Conservation (phyloP, 53 echinoderm and acorn worm species). For the Stichopus horrens region DNA sequence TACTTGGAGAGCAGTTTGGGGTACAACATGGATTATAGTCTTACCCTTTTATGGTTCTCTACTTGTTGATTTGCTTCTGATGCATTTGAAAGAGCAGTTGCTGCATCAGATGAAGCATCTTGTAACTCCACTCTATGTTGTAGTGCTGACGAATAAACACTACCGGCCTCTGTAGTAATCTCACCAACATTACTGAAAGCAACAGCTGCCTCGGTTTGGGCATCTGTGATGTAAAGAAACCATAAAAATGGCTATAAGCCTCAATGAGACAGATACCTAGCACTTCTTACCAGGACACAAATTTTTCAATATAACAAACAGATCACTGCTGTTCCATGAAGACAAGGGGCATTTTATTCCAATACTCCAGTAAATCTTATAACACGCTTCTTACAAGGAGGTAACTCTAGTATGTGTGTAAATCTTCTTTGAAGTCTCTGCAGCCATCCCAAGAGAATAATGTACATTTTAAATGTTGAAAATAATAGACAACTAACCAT, state of each 20-base stretch:
- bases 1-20: too few relatives aligned
- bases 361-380: too few relatives aligned
- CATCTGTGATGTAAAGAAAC: constrained; percentile 39
- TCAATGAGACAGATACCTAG: neutral
- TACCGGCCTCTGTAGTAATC: constrained; percentile 50
- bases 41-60: constrained; percentile 58
- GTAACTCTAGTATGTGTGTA: too few relatives aligned
- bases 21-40: neutral
- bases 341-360: too few relatives aligned
- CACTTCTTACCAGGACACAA: neutral
- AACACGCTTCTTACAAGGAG: too few relatives aligned
- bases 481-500: too few relatives aligned
- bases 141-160: constrained; percentile 46
- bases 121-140: constrained; percentile 64
- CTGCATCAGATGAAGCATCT: constrained; percentile 28
- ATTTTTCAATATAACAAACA: neutral
- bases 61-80: constrained; percentile 57
- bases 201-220: constrained; percentile 55
- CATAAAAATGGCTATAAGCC: neutral
- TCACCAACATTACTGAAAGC: constrained; percentile 5
- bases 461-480: too few relatives aligned
- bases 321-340: too few relatives aligned
- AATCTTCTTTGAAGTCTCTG: too few relatives aligned
- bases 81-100: constrained; percentile 52
- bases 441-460: too few relatives aligned